Base-by-base conservation (phyloP, 2,797 vertebrate genomes). In the Eleutherodactylus coqui region DNA sequence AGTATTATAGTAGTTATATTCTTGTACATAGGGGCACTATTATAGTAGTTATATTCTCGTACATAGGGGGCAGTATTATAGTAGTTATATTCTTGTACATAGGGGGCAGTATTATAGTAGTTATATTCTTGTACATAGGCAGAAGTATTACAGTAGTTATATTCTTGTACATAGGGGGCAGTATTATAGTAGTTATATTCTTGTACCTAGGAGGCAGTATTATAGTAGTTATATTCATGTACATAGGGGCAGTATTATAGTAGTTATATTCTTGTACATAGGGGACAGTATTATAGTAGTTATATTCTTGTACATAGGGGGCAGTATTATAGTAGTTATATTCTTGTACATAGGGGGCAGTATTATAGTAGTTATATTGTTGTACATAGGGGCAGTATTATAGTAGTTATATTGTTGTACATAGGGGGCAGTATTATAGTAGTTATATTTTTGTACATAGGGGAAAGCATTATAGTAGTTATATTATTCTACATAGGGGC, bases 1-100 rank as follows among this genome's bases (percentile, higher is more conserved):
- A 72, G 69, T 43, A 72, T 72, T 70, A 70, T 64, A 70, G 67
- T 41, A 70, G 67, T 70, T 70, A 43, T 70, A 70, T 70, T 70
- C 67, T 43, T 70, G 67, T 70, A 43, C 19, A 70, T 70, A 70
- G 67, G 67, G 53, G 67, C 36, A 43, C 36, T 70, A 70, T 70
- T 70, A 70, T 70, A 70, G 67, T 41, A 70, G 67, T 41, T 69
- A 70, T 70, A 70, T 70, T 70, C 67, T n/a, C 43, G 36, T 70
- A 70, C 19, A 70, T 70, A 43, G 67, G 36, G n/a, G 6, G 67
- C 67, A 70, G 67, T 70, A 70, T 70, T 70, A 70, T 43, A 70
- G 64, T n/a, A 70, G 67, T 41, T 70, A 70, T 69, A 69, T 69
- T 69, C 64, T 24, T 69, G 34, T 69, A 69, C 16, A 70, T 70